A percentile compares a stretch with the other conserved stretches of the same genome.
Conservation (phyloP, 2,888 invertebrate species). For the Isoperla grammatica region DNA sequence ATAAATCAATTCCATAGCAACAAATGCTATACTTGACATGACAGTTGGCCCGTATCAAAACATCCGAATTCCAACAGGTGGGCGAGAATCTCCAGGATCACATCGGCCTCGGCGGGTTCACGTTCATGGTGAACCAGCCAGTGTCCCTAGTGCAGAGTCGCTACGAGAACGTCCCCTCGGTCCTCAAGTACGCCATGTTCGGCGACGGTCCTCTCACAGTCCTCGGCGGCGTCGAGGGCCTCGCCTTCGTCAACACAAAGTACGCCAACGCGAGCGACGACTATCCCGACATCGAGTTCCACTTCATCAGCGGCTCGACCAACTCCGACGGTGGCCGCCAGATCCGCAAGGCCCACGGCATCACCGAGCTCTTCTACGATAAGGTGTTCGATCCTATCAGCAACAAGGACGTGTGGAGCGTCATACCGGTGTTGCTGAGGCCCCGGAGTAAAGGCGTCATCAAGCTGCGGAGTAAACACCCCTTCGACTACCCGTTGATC, state of each 20-base stretch:
- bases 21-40: no score
- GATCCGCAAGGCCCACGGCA: slow-evolving; percentile 70
- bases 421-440: slow-evolving; percentile 76
- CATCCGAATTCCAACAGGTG: slow-evolving; percentile 56
- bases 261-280: slow-evolving; percentile 73
- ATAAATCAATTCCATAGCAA: no score
- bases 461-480: slow-evolving; percentile 73
- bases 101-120: slow-evolving; percentile 76
- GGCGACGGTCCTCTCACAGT: slow-evolving; percentile 81
- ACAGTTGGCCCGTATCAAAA: no score
- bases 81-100: slow-evolving; percentile 88
- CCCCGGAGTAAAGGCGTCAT: slow-evolving; percentile 80
- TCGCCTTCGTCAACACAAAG: slow-evolving; percentile 86
- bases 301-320: slow-evolving; percentile 81
- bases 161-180: slow-evolving; percentile 69
- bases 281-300: slow-evolving; percentile 85
- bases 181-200: slow-evolving; percentile 77
- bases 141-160: slow-evolving; percentile 75
- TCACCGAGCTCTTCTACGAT: slow-evolving; percentile 64
- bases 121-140: slow-evolving; percentile 72
- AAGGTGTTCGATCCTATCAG: slow-evolving; percentile 68
- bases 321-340: slow-evolving; percentile 82
- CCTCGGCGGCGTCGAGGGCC: slow-evolving; percentile 80
- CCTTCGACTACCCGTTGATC: slow-evolving; percentile 82
- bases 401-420: slow-evolving; percentile 75